Conservation (phyloP, 1,140 invertebrate species). For the Plectrocnemia conspersa region DNA sequence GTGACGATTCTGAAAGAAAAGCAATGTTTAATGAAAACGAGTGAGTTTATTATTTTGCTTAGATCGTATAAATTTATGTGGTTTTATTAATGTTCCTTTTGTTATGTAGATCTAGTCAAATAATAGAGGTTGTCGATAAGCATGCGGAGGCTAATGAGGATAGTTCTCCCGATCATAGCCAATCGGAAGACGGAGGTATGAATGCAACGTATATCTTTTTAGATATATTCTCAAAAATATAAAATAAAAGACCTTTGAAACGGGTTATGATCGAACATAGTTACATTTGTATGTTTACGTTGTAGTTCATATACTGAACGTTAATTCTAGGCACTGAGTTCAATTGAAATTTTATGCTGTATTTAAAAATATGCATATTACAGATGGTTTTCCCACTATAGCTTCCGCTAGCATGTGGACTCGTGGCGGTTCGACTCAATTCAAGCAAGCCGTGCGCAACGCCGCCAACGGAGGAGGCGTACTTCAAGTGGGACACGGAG, state of each 20-base stretch:
- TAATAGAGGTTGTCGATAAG: constrained; percentile 18
- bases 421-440: constrained; percentile 80
- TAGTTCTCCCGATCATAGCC: constrained; percentile 29
- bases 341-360: too few relatives aligned
- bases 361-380: not conserved
- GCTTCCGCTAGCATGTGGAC: constrained; percentile 95
- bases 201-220: not conserved
- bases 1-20: constrained; percentile 33
- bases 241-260: not conserved
- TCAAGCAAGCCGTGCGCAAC: constrained; percentile 82
- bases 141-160: constrained; percentile 27
- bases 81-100: too few relatives aligned
- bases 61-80: too few relatives aligned
- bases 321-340: too few relatives aligned
- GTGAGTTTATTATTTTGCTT: not conserved
- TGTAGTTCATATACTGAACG: too few relatives aligned
- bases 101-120: constrained; percentile 20
- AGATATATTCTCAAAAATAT: not conserved
- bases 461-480: constrained; percentile 91
- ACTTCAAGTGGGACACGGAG: constrained; percentile 94
- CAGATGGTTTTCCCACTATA: constrained; percentile 47
- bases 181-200: constrained; percentile 32
- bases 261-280: too few relatives aligned
- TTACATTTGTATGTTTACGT: too few relatives aligned
- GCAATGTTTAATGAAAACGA: too few relatives aligned